These are phyloP conservation scores for Eciton burchellii DNA, from an alignment of 1,140 invertebrate genomes.

Conservation along the genomic window DNA sequence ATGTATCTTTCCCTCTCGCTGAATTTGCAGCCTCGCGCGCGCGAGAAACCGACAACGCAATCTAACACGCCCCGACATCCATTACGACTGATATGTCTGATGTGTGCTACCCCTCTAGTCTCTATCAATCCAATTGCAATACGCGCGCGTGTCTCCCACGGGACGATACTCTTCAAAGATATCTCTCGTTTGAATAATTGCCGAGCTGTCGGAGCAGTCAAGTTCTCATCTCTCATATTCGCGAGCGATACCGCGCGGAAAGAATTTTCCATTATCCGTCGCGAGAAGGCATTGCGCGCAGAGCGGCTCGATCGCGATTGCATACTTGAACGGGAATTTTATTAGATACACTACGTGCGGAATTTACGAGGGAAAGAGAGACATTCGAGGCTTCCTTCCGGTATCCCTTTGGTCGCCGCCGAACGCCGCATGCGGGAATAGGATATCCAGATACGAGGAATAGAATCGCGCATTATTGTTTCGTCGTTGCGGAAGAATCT, in stretches of 20 bases:
- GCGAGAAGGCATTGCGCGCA: neutral
- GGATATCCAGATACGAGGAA: no score
- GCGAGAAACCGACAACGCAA: slow-evolving; percentile 22
- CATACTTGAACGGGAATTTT: slow-evolving; percentile 47
- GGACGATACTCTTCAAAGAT: neutral
- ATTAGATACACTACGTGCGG: no score
- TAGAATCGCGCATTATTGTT: no score
- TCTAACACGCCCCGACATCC: slow-evolving; percentile 43
- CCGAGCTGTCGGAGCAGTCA: no score
- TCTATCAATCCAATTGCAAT: neutral
- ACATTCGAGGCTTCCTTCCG: no score
- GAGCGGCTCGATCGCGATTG: no score
- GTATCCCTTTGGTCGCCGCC: no score
- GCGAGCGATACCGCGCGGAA: neutral
- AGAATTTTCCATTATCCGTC: slow-evolving; percentile 30
- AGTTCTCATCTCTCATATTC: neutral
- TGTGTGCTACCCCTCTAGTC: no score
- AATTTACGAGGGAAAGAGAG: no score
- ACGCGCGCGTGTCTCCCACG: neutral
- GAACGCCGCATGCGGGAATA: no score
- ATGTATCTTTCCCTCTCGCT: slow-evolving; percentile 27
- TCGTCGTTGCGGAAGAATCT: no score
- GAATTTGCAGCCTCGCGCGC: slow-evolving; percentile 33
- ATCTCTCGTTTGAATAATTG: neutral
- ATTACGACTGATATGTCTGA: slow-evolving; percentile 23